Evolutionary conservation across 2,113 vertebrate species (phyloP).

Genomic region (Crotalus horridus): DNA sequence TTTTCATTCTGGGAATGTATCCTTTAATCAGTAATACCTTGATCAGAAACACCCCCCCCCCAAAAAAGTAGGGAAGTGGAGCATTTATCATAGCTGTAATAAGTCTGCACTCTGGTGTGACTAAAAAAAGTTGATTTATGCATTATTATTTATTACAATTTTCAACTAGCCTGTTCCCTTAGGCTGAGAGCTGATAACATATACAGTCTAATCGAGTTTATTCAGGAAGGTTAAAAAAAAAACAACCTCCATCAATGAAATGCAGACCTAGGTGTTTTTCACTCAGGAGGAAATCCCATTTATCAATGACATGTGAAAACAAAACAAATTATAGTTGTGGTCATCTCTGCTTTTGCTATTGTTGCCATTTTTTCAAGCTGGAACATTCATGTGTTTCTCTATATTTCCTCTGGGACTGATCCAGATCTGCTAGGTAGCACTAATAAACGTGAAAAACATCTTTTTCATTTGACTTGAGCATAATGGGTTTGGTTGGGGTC

Average conservation of each 20-base stretch:
- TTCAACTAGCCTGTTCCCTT: neutral
- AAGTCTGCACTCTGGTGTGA: slow-evolving; percentile 31
- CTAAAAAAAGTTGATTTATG: slow-evolving; percentile 18
- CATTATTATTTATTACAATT: slow-evolving; percentile 1
- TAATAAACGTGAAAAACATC: neutral
- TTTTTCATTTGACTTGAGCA: neutral
- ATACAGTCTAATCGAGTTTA: neutral
- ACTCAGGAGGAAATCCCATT: neutral
- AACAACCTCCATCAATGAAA: neutral
- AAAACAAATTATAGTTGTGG: neutral
- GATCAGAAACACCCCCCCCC: neutral
- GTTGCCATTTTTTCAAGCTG: neutral
- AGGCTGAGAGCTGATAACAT: neutral
- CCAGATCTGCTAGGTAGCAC: neutral
- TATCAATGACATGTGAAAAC: neutral
- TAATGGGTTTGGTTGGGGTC: too few species aligned
- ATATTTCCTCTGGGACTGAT: neutral
- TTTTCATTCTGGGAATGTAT: slow-evolving; percentile 55
- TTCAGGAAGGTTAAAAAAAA: neutral
- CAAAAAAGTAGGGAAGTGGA: neutral
- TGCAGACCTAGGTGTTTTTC: neutral
- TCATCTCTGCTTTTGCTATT: neutral
- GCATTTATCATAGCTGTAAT: slow-evolving; percentile 32
- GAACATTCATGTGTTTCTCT: neutral
- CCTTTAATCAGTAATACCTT: slow-evolving; percentile 48